These are phyloP conservation scores for Euthynnus affinis DNA, from an alignment of 2,797 vertebrate species.

Conservation along the genomic window DNA sequence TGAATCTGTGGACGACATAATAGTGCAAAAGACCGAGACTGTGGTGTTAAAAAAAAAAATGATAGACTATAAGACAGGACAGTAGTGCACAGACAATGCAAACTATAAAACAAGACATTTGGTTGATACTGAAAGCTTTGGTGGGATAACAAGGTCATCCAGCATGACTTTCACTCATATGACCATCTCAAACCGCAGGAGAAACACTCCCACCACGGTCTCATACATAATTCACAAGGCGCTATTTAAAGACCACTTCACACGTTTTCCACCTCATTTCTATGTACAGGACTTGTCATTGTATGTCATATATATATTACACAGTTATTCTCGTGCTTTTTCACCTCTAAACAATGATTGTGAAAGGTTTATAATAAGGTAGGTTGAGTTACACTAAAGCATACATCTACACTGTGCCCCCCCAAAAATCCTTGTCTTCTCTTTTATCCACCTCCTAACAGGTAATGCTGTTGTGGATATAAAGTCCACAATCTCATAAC, in stretches of 20 bases:
- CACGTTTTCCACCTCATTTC: slow-evolving; percentile 26
- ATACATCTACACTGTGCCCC: background rate
- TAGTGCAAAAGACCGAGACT: no score
- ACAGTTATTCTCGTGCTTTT: background rate
- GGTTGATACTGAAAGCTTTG: slow-evolving; percentile 13
- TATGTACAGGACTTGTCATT: background rate
- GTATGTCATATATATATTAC: background rate
- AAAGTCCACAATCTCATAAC: background rate
- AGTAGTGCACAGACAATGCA: no score
- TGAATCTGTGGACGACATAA: no score
- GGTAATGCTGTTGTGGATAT: background rate
- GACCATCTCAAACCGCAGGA: slow-evolving; percentile 36
- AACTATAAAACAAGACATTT: no score
- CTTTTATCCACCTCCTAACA: background rate
- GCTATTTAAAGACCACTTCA: slow-evolving; percentile 39
- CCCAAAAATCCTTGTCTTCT: background rate
- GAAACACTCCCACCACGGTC: slow-evolving; percentile 15
- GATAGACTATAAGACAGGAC: no score
- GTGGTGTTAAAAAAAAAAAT: no score
- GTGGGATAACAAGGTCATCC: slow-evolving; percentile 36
- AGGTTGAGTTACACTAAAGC: background rate
- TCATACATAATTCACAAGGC: slow-evolving; percentile 48
- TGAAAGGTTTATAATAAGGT: background rate
- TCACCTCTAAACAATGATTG: background rate
- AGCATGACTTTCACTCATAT: slow-evolving; percentile 33